Evolutionary conservation across 2,888 invertebrate genomes (phyloP).

Genomic region (Byasa hedistus): DNA sequence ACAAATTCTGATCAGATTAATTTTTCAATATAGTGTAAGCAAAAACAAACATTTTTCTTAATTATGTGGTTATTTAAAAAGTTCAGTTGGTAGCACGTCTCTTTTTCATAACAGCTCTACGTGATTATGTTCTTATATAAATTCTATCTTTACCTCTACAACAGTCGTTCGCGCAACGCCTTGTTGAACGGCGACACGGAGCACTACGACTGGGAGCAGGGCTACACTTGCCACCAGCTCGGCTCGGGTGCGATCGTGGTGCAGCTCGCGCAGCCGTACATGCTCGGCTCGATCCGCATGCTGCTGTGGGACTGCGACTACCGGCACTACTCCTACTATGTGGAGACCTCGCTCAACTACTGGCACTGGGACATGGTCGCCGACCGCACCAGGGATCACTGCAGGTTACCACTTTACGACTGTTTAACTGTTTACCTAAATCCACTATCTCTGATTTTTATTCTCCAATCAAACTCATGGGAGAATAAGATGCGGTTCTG

Average conservation of each 20-base stretch:
- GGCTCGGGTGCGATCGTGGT: conserved; percentile 97
- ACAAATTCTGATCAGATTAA: no score
- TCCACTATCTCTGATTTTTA: not conserved
- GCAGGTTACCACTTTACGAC: conserved; percentile 64
- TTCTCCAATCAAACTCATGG: no score
- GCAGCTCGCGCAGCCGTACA: conserved; percentile 97
- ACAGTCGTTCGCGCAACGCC: conserved; percentile 92
- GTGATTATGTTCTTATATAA: no score
- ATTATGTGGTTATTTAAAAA: no score
- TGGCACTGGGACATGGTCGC: conserved; percentile 95
- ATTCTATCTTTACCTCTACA: not conserved
- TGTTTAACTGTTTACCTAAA: not conserved
- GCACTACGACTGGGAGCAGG: conserved; percentile 99
- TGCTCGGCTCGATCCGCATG: conserved; percentile 93
- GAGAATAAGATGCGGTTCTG: no score
- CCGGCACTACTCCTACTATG: conserved; percentile 96
- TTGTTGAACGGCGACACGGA: conserved; percentile 96
- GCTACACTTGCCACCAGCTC: conserved; percentile 98
- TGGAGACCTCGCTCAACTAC: conserved; percentile 95
- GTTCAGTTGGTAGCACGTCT: no score
- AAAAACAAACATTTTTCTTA: no score
- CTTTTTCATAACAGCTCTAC: no score
- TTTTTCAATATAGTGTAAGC: no score
- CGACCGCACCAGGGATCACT: conserved; percentile 91
- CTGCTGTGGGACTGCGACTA: conserved; percentile 98